Base-by-base conservation (phyloP, 2,888 invertebrate genomes). In the Coenonympha glycerion region DNA sequence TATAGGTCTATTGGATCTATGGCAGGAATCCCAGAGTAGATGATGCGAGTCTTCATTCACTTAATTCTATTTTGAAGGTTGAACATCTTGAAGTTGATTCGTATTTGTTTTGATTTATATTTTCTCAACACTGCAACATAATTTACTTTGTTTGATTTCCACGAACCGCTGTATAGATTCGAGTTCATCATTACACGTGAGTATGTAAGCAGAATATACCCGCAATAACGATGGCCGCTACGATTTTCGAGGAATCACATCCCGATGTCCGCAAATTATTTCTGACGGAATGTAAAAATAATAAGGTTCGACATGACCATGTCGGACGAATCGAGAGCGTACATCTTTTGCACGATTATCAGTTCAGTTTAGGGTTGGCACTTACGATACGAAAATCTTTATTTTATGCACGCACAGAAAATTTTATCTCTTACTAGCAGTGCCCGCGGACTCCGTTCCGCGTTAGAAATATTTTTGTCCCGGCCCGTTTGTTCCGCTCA, bases 251-350 rank as follows among this genome's bases (percentile, higher is more conserved):
- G 49, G 59, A 59, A 59, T 28, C 46, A 55, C 55, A 47, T 48
- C 40, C 52, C 57, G 51, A 56, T 59, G 58, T 59, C 55, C 55
- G 58, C 55, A 57, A 62, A 57, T 56, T 57, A 59, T 60, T 58
- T 56, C 49, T 56, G 54, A 58, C 53, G 48, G 56, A 49, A 52
- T 55, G 55, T 57, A 47, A 52, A 57, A 62, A 57, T 54, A 59
- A 59, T 48, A 59, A 55, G 59, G 57, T 50, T 47, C 52, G 53
- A 49, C 55, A 49, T 53, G 54, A 49, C 48, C 41, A 42, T 36
- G 26, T 46, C 46, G 46, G 26, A 1, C 46, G 46, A 28, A 46
- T 49, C 57, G 36, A 55, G 57, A 57, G 47, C 54, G 51, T 47
- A 53, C 47, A 37, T 41, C 45, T 47, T 30, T 52, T 49, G 51